phyloP scores from a whole-genome alignment of 2,888 invertebrate species.

The Polyploca ridens region DNA sequence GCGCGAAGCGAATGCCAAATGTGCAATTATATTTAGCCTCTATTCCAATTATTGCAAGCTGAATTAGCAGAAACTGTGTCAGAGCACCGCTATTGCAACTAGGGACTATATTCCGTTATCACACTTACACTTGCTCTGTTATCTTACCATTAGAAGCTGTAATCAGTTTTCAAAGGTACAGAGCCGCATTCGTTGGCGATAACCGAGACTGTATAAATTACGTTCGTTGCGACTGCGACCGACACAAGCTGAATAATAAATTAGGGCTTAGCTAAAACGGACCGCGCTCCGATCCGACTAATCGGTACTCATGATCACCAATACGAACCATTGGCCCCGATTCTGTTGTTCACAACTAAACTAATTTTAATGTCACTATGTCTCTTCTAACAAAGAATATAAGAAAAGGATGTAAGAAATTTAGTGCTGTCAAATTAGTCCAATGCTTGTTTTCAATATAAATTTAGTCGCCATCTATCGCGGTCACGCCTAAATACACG shows the following conservation, averaged over 20 bases:
- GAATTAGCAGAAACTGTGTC: constrained; percentile 71
- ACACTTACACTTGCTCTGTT: constrained; percentile 33
- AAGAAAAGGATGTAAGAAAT: too few relatives aligned
- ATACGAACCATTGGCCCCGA: constrained; percentile 36
- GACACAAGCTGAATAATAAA: constrained; percentile 51
- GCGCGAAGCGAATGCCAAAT: constrained; percentile 68
- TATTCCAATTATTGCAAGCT: constrained; percentile 64
- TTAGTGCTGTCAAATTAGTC: too few relatives aligned
- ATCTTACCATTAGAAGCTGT: constrained; percentile 41
- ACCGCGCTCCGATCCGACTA: constrained; percentile 22
- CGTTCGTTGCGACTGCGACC: constrained; percentile 28
- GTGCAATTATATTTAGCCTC: constrained; percentile 71
- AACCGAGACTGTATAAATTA: constrained; percentile 49
- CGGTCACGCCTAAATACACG: too few relatives aligned
- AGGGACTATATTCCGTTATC: constrained; percentile 24
- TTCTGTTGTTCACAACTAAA: too few relatives aligned
- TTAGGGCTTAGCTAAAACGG: constrained; percentile 41
- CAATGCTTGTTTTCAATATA: too few relatives aligned
- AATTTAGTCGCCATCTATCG: too few relatives aligned
- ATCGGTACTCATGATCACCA: constrained; percentile 45
- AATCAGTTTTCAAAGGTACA: constrained; percentile 44
- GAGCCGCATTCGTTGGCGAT: constrained; percentile 47
- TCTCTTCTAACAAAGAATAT: too few relatives aligned
- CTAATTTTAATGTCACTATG: too few relatives aligned
- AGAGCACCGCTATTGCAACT: constrained; percentile 30